Conservation (phyloP, 2,113 vertebrate species). For the Sphaerodactylus townsendi region DNA sequence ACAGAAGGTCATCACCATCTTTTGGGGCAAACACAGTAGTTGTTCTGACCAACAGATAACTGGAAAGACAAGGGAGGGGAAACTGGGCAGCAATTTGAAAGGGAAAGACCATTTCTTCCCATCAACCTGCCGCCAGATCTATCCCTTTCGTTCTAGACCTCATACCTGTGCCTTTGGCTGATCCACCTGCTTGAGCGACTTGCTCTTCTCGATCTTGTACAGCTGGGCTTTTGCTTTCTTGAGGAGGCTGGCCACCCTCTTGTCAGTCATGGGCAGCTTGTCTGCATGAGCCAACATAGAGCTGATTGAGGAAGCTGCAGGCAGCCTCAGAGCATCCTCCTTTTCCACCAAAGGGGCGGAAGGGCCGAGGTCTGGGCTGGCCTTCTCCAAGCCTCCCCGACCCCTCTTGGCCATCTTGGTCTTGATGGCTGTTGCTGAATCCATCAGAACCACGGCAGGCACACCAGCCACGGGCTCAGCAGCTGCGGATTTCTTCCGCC, state of each 20-base stretch:
- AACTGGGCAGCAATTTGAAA: not conserved
- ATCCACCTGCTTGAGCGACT: constrained; percentile 88
- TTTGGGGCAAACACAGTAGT: no score
- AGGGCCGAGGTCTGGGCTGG: constrained; percentile 77
- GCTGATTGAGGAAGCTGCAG: constrained; percentile 83
- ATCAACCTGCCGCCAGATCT: no score
- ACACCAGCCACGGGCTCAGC: constrained; percentile 73
- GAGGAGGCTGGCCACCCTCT: constrained; percentile 90
- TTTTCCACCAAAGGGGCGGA: constrained; percentile 74
- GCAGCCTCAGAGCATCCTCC: constrained; percentile 77
- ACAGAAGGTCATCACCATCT: no score
- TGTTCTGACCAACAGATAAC: not conserved
- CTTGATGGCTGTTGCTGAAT: constrained; percentile 75
- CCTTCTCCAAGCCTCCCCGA: constrained; percentile 78
- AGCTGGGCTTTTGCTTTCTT: constrained; percentile 96
- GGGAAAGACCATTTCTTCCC: not conserved
- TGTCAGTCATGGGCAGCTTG: constrained; percentile 93
- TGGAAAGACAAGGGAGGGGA: not conserved
- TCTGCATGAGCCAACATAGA: constrained; percentile 90
- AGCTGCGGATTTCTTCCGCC: constrained; percentile 82
- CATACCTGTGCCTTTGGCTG: constrained; percentile 94
- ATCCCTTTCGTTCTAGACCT: constrained; percentile 6
- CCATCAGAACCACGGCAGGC: constrained; percentile 71
- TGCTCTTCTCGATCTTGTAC: constrained; percentile 95
- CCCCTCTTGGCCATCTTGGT: constrained; percentile 89